These are phyloP conservation scores for Orthosia cruda DNA, from an alignment of 2,888 invertebrate genomes.

Conservation along the genomic window DNA sequence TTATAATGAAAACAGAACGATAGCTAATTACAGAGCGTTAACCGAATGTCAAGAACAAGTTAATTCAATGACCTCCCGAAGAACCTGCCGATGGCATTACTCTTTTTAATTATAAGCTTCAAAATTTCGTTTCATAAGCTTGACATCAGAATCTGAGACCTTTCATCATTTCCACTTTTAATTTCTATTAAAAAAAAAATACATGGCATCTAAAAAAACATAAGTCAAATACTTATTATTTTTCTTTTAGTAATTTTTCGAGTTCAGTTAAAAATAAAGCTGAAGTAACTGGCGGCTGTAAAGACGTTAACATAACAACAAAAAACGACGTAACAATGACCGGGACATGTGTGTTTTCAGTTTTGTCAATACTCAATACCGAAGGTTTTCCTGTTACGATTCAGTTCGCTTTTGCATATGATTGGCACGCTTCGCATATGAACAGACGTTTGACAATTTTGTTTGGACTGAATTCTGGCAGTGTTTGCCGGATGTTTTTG, in stretches of 20 bases:
- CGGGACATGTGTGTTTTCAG: conserved; percentile 40
- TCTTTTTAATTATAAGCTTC: neutral
- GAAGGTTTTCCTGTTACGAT: conserved; percentile 41
- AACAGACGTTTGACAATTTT: conserved; percentile 27
- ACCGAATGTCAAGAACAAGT: conserved; percentile 27
- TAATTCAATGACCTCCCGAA: conserved; percentile 9
- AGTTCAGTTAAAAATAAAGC: conserved; percentile 13
- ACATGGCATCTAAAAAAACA: neutral
- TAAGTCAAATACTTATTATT: neutral
- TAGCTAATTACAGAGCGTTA: conserved; percentile 4
- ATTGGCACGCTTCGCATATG: conserved; percentile 38
- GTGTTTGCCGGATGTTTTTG: conserved; percentile 7
- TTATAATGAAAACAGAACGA: conserved; percentile 13
- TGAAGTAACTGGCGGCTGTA: neutral
- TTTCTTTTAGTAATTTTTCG: neutral
- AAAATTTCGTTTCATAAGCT: neutral
- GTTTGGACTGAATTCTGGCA: conserved; percentile 20
- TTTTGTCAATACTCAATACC: conserved; percentile 51
- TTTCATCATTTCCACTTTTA: neutral
- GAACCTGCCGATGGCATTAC: neutral
- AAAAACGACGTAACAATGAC: conserved; percentile 50
- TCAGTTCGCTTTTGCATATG: conserved; percentile 18
- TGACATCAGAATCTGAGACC: neutral
- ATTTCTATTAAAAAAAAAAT: neutral
- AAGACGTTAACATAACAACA: conserved; percentile 35